These are phyloP conservation scores for Gonioctena quinquepunctata DNA, from an alignment of 1,140 invertebrate genomes.

Conservation along the genomic window DNA sequence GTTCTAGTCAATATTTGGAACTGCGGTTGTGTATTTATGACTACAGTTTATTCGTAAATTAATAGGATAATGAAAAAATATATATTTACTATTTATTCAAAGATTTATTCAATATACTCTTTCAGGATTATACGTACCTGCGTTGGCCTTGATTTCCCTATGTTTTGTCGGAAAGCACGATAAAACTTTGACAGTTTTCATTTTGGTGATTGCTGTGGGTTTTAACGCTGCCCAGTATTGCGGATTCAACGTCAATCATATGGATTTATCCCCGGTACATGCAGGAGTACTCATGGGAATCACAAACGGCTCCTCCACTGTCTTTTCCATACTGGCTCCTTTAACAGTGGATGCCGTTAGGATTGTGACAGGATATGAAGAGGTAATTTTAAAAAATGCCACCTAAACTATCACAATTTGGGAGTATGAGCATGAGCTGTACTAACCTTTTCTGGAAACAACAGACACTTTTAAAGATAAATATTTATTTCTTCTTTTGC, in stretches of 20 bases:
- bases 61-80: too few relatives aligned
- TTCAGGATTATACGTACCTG: constrained; percentile 62
- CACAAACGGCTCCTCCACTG: constrained; percentile 74
- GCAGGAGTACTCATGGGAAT: constrained; percentile 75
- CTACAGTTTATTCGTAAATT: too few relatives aligned
- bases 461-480: background rate
- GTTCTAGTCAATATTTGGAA: too few relatives aligned
- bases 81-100: too few relatives aligned
- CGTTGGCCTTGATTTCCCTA: constrained; percentile 63
- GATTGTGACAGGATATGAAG: background rate
- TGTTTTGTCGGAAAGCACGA: constrained; percentile 16
- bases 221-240: constrained; percentile 75
- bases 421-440: background rate
- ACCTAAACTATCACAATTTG: background rate
- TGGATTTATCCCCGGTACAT: constrained; percentile 73
- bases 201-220: constrained; percentile 72
- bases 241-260: constrained; percentile 70
- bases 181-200: constrained; percentile 61
- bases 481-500: background rate
- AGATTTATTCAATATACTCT: too few relatives aligned
- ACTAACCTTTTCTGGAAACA: background rate
- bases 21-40: too few relatives aligned
- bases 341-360: constrained; percentile 55
- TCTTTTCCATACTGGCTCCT: constrained; percentile 72
- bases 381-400: background rate